A percentile compares a stretch with the other conserved stretches of the same genome.
These are phyloP conservation scores for Rhadinocentrus ornatus DNA, from an alignment of 2,797 vertebrate species.

Conservation along the genomic window DNA sequence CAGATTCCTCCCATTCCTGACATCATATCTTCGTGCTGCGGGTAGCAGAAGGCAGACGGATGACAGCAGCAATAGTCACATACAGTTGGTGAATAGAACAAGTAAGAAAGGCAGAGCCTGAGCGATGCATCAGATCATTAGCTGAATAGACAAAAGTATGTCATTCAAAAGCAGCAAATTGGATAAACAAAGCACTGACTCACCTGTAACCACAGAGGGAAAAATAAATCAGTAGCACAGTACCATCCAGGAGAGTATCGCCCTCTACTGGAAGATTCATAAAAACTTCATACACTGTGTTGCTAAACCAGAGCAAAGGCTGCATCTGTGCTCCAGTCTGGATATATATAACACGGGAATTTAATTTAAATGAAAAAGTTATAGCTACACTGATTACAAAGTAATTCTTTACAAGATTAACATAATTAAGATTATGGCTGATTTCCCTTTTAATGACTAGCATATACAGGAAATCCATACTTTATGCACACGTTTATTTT, in stretches of 20 bases:
- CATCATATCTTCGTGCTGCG: slow-evolving; percentile 7
- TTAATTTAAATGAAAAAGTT: no score
- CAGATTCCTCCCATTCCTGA: slow-evolving; percentile 81
- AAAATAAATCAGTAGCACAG: slow-evolving; percentile 6
- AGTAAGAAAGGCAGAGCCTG: background rate
- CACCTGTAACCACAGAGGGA: slow-evolving; percentile 50
- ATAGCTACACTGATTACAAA: background rate
- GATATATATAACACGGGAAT: background rate
- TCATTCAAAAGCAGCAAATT: background rate
- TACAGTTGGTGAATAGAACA: background rate
- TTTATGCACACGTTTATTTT: background rate
- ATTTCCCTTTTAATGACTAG: background rate
- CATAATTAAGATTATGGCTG: background rate
- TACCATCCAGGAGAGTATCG: slow-evolving; percentile 44
- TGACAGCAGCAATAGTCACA: background rate
- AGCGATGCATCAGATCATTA: background rate
- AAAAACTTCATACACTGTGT: background rate
- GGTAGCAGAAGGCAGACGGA: background rate
- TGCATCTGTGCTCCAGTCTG: background rate
- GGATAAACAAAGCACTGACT: slow-evolving; percentile 18
- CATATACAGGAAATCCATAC: background rate
- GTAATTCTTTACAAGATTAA: no score
- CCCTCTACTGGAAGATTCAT: slow-evolving; percentile 70
- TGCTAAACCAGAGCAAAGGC: background rate
- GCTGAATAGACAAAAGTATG: background rate